Evolutionary conservation across 2,113 vertebrate genomes (phyloP).

Genomic region (Sciurus niger): DNA sequence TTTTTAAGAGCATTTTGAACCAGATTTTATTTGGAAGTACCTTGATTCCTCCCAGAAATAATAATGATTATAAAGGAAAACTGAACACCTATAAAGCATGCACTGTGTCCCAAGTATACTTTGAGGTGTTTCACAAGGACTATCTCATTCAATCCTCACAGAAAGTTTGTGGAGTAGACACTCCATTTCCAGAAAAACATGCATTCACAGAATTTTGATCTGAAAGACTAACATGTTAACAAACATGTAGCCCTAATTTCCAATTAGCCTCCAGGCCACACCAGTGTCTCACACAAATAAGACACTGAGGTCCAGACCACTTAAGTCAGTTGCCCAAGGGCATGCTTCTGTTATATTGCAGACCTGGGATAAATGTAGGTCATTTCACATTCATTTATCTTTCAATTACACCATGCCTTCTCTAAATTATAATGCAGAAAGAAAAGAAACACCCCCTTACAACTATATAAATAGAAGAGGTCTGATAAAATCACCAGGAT

Average conservation of each 20-base stretch:
- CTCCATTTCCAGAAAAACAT: constrained; percentile 32
- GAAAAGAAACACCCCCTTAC: not conserved
- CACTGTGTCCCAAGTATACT: not conserved
- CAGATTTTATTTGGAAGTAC: not conserved
- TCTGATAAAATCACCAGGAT: not conserved
- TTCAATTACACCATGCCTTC: not conserved
- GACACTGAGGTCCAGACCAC: not conserved
- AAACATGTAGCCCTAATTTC: not conserved
- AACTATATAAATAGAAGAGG: not conserved
- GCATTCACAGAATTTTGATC: constrained; percentile 7
- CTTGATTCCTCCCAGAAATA: not conserved
- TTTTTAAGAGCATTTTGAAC: not conserved
- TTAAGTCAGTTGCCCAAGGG: not conserved
- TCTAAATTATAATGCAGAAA: constrained; percentile 64
- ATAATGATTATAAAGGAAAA: not conserved
- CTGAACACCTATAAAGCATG: not conserved
- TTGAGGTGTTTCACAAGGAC: not conserved
- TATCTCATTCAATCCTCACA: constrained; percentile 8
- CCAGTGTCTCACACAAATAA: not conserved
- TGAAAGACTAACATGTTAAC: constrained; percentile 45
- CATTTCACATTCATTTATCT: constrained; percentile 56
- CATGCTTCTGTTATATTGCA: constrained; percentile 2
- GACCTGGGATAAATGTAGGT: constrained; percentile 25
- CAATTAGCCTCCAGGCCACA: not conserved
- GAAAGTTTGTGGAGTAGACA: not conserved